Base-by-base conservation (phyloP, 1,140 invertebrate genomes). In the Brevipalpus yothersi region DNA sequence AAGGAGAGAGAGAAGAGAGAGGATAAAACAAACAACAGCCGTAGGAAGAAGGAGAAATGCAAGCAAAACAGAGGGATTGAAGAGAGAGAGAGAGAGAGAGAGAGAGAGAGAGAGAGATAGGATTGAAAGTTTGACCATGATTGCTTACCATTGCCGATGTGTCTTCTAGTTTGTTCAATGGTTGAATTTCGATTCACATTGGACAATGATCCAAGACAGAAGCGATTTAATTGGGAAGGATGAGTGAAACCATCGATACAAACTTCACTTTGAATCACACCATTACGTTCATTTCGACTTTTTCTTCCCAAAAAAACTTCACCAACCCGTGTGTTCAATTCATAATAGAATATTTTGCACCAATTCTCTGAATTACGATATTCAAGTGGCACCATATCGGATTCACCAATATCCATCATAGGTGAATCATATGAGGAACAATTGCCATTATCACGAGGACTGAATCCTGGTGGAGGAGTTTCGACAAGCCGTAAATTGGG, bases 381-480 rank as follows among this genome's bases (percentile, higher is more conserved):
- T 2, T 69, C 70, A 11, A 75, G 71, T 56, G 71, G 70, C 58
- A 70, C 68, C 54, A 73, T 63, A 64, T 70, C 64, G 23, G 53
- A 43, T 8, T 63, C 31, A 13, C 41, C 54, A 9, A 60, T 65
- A 45, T 66, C 63, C 61, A 64, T 65, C 7, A 55, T n/a, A 12
- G 59, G 56, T 47, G 54, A 60, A 42, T 41, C 59, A 19, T 65
- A 60, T 17, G 45, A 45, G 53, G 45, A 57, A 43, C 56, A 58
- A 15, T 61, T 58, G 39, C 57, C 60, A 21, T 62, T 58, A 56
- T 63, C 78, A 75, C 81, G 81, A 0, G 87, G 86, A 64, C 85
- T 88, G 67, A 93, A 93, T 1, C 87, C 87, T 1, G 90, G 90
- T 5, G 91, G 89, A 39, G 90, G 89, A 8, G 88, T 91, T 68